These are phyloP conservation scores for Hepsetus odoe DNA, from an alignment of 2,113 vertebrate species.

Conservation along the genomic window DNA sequence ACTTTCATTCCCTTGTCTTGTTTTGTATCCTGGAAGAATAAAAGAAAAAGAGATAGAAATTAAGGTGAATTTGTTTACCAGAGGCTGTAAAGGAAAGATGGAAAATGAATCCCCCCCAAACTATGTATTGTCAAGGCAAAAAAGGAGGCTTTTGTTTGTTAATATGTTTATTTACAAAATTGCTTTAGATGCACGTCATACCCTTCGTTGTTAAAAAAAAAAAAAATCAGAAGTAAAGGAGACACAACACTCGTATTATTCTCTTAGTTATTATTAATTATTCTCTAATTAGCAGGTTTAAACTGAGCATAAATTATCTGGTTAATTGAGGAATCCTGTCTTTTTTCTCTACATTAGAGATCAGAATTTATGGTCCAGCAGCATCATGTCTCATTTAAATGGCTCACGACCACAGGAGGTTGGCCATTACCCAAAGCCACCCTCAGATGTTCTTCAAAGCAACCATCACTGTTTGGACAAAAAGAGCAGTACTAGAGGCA, in stretches of 20 bases:
- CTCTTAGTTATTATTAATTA: too few relatives aligned
- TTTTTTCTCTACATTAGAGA: too few relatives aligned
- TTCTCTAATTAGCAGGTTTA: too few relatives aligned
- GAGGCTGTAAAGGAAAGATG: background rate
- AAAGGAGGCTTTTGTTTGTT: background rate
- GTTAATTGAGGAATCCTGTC: too few relatives aligned
- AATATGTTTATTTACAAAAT: background rate
- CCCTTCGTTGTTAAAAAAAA: background rate
- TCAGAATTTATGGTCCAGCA: background rate
- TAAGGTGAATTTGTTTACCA: background rate
- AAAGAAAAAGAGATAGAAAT: too few relatives aligned
- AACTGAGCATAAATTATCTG: too few relatives aligned
- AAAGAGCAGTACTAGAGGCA: background rate
- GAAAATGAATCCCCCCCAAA: background rate
- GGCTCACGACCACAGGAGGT: background rate
- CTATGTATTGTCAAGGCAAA: background rate
- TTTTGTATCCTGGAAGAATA: too few relatives aligned
- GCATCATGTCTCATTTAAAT: background rate
- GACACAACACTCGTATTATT: too few relatives aligned
- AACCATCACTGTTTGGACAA: background rate
- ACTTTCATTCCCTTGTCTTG: too few relatives aligned
- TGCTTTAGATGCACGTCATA: background rate
- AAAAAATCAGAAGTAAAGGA: background rate
- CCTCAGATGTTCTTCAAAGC: constrained; percentile 7
- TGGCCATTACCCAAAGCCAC: background rate